Percentiles rank a stretch among this genome's conserved stretches.
phyloP scores from a whole-genome alignment of 1,140 invertebrate genomes.

The Eciton burchellii region DNA sequence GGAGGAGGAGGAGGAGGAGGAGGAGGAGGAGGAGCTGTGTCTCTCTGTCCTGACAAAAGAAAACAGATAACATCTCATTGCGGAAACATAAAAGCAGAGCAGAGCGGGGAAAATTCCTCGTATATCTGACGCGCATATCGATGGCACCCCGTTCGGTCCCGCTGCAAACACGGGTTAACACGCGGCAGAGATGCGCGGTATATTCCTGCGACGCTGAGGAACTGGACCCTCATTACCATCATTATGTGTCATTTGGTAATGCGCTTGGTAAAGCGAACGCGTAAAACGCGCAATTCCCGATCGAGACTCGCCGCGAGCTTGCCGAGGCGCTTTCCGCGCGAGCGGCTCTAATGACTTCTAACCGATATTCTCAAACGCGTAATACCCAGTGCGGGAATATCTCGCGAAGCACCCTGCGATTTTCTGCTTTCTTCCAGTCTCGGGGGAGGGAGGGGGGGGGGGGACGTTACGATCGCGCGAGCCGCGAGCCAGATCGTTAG shows the following conservation, averaged over 20 bases:
- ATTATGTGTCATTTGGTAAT: slow-evolving; percentile 24
- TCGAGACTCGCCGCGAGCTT: neutral
- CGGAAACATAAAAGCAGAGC: slow-evolving; percentile 3
- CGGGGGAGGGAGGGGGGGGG: no score
- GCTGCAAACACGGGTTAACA: neutral
- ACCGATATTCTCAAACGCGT: slow-evolving; percentile 6
- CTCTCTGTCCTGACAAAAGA: neutral
- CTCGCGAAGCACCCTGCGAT: neutral
- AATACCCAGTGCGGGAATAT: neutral
- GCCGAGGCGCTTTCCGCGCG: neutral
- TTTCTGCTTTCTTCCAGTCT: neutral
- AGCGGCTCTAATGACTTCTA: slow-evolving; percentile 6
- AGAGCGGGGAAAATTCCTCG: neutral
- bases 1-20: slow-evolving; percentile 13
- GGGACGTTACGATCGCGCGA: neutral
- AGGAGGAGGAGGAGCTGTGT: no score
- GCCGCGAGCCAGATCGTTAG: no score
- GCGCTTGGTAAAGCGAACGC: neutral
- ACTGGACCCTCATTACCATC: neutral
- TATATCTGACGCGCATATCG: slow-evolving; percentile 3
- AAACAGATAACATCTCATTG: neutral
- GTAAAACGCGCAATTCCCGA: slow-evolving; percentile 6
- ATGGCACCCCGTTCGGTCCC: neutral
- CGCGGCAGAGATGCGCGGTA: no score
- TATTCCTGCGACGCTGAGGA: neutral